These are phyloP conservation scores for Siderastrea siderea DNA, from an alignment of 92 coral and sea anemone genomes.

Conservation along the genomic window DNA sequence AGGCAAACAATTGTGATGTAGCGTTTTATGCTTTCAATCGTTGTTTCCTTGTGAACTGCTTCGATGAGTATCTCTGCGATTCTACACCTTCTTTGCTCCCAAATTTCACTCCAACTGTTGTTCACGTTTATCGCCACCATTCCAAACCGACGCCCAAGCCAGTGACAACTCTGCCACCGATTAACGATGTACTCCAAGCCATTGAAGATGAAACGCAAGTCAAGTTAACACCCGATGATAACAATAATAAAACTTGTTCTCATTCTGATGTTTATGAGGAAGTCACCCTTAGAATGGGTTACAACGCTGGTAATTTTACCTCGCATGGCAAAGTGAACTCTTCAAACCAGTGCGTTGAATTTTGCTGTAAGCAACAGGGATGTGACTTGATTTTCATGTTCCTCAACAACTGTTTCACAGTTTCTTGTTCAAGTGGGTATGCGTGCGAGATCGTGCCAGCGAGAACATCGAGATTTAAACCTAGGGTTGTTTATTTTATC, in stretches of 20 bases:
- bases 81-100: constrained; percentile 83
- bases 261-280: constrained; percentile 85
- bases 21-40: constrained; percentile 75
- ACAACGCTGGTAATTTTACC: constrained; percentile 87
- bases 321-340: constrained; percentile 81
- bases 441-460: constrained; percentile 94
- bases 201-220: constrained; percentile 46
- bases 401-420: constrained; percentile 90
- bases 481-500: constrained; percentile 82
- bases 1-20: constrained; percentile 72
- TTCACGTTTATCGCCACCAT: constrained; percentile 57
- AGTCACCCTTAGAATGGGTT: constrained; percentile 91
- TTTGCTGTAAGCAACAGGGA: constrained; percentile 80
- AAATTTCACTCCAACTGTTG: constrained; percentile 86
- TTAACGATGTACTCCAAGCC: constrained; percentile 60
- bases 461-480: constrained; percentile 77
- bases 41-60: constrained; percentile 89
- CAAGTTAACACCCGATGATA: constrained; percentile 2
- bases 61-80: constrained; percentile 86
- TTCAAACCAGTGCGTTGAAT: constrained; percentile 78
- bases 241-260: constrained; percentile 45
- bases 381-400: constrained; percentile 95
- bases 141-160: constrained; percentile 47
- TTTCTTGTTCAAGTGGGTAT: constrained; percentile 80
- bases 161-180: constrained; percentile 28